phyloP scores from a whole-genome alignment of 92 coral and sea anemone species.

The Paramuricea clavata region DNA sequence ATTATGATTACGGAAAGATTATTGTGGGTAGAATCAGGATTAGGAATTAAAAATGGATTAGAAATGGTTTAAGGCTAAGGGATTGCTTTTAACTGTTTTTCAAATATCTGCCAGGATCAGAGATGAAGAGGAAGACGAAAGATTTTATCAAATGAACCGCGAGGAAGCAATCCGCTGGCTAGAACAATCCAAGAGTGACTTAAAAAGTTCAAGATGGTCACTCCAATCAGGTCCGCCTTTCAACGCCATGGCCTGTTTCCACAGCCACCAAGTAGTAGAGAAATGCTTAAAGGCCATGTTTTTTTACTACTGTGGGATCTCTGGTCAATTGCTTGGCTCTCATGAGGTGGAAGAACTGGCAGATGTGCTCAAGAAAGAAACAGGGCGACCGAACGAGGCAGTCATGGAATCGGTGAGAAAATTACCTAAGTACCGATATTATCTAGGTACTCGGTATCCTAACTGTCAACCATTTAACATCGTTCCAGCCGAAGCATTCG shows the following conservation, averaged over 20 bases:
- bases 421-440: neutral
- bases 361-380: neutral
- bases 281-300: conserved; percentile 36
- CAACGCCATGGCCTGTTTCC: conserved; percentile 36
- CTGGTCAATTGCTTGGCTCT: neutral
- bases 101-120: neutral
- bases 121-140: neutral
- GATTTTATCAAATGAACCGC: neutral
- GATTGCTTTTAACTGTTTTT: neutral
- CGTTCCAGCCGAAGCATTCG: neutral
- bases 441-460: neutral
- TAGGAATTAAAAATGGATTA: too few species aligned
- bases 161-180: conserved; percentile 4
- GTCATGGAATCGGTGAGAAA: neutral
- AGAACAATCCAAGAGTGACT: conserved; percentile 1
- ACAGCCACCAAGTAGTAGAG: conserved; percentile 42
- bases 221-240: conserved; percentile 32
- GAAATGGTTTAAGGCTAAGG: conserved; percentile 41
- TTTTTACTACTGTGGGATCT: conserved; percentile 15
- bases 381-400: neutral
- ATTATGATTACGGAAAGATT: too few species aligned
- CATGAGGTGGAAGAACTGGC: neutral
- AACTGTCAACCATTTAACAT: neutral
- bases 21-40: too few species aligned
- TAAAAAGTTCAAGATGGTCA: neutral